Evolutionary conservation across 2,113 vertebrate genomes (phyloP), one percentile per base, ranked within the genome.

Genomic region (Rhodinocichla rosea): DNA sequence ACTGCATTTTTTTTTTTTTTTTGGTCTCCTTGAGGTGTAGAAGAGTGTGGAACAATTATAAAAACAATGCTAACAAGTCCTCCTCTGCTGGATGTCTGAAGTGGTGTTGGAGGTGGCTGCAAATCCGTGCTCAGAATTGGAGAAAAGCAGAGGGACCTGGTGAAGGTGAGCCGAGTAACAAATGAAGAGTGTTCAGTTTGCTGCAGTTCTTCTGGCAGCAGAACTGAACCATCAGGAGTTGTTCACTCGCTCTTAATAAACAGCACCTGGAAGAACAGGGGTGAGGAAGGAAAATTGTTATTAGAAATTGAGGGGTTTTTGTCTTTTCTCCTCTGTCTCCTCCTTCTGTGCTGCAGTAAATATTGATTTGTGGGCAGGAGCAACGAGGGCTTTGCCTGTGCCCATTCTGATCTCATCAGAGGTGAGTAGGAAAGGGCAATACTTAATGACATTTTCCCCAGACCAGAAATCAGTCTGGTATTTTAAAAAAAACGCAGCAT

Each of bases 321-420:
- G 59, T 39, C 49, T 89, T 74, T 86, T 56, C 35, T 88, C 30
- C 44, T 40, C 16, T 71, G 24, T 56, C 64, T n/a, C 52, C 27
- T 65, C 45, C 26, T 79, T 35, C 42, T 30, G 17, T 40, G n/a
- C 75, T 44, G 44, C 75, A 77, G 56, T 40, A 49, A 59, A 67
- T 92, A 86, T 82, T 90, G 94, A 94, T 96, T 75, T 77, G 85
- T 75, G 68, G 90, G 73, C 78, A 94, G 75, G 59, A 78, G 37
- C 68, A 62, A 1, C 0, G 7, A 64, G 32, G 70, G 39, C 35
- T 74, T 78, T 92, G 75, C 39, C 56, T 80, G 56, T 47, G 92
- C 39, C 28, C 52, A 7, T 74, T 69, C 52, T 92, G 88, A 92
- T 71, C 91, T 95, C 64, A 75, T 71, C 23, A 8, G 81, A 77